Conservation (phyloP, 2,888 invertebrate species). For the Chloroclysta siterata region DNA sequence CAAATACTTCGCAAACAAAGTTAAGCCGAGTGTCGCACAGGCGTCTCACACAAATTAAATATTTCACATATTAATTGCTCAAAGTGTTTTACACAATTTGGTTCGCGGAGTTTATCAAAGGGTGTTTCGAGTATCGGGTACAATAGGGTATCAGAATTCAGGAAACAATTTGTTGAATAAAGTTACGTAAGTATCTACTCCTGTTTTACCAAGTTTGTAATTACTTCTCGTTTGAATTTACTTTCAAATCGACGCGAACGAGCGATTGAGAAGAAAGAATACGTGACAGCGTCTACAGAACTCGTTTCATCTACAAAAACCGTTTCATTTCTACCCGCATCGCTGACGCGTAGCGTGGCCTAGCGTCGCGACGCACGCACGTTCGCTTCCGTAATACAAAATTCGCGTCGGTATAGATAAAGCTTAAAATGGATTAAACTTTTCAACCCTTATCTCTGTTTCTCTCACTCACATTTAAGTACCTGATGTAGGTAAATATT, state of each 20-base stretch:
- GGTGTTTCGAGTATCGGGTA: constrained; percentile 13
- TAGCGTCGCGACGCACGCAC: not conserved
- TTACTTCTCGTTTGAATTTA: constrained; percentile 22
- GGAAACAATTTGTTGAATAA: constrained; percentile 26
- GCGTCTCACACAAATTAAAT: constrained; percentile 49
- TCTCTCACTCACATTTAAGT: too few relatives aligned
- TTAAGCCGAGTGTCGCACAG: constrained; percentile 45
- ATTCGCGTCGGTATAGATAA: not conserved
- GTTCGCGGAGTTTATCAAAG: constrained; percentile 37
- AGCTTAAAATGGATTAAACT: not conserved
- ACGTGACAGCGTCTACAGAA: not conserved
- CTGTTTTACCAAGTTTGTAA: constrained; percentile 24
- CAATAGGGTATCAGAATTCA: constrained; percentile 21
- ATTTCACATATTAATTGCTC: constrained; percentile 49
- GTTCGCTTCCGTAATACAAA: not conserved
- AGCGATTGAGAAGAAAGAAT: not conserved
- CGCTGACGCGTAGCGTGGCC: not conserved
- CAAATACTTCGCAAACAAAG: constrained; percentile 43
- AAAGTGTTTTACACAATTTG: constrained; percentile 41
- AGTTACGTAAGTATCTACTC: constrained; percentile 7
- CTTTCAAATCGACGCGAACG: constrained; percentile 7
- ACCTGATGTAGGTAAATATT: too few relatives aligned
- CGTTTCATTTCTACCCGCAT: not conserved
- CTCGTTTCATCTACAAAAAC: not conserved
- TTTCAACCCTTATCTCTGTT: too few relatives aligned